Conservation (phyloP, 2,888 invertebrate species). For the Muschampia staudingeri region DNA sequence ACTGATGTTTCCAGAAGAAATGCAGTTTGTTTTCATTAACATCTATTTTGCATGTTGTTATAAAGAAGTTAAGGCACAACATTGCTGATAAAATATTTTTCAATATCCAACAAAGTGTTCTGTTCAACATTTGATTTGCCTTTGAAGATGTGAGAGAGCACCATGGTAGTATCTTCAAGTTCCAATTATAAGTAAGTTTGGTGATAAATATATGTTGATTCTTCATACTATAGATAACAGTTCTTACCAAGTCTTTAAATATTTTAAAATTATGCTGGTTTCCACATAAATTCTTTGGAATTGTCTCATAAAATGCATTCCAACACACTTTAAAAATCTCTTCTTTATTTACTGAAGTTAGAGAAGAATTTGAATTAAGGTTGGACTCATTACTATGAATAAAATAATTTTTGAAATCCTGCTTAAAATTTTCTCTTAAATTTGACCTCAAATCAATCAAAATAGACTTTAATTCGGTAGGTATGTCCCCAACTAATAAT, state of each 20-base stretch:
- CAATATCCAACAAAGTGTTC: constrained; percentile 78
- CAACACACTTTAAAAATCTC: constrained; percentile 75
- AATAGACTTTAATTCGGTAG: constrained; percentile 71
- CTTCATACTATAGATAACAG: constrained; percentile 82
- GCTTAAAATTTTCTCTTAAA: constrained; percentile 72
- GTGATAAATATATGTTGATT: constrained; percentile 78
- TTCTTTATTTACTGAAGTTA: constrained; percentile 76
- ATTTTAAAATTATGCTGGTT: constrained; percentile 79
- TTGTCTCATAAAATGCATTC: constrained; percentile 76
- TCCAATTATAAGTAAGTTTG: constrained; percentile 78
- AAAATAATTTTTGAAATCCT: constrained; percentile 81
- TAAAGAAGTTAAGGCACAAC: constrained; percentile 84
- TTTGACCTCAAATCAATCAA: constrained; percentile 75
- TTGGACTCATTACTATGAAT: constrained; percentile 43
- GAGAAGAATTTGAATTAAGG: constrained; percentile 30
- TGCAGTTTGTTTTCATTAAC: constrained; percentile 84
- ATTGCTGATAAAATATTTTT: constrained; percentile 82
- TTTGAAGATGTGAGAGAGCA: constrained; percentile 61
- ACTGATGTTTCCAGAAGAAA: constrained; percentile 85
- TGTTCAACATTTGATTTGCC: constrained; percentile 71
- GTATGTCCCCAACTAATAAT: constrained; percentile 71
- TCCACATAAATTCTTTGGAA: constrained; percentile 80
- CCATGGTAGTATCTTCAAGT: constrained; percentile 77
- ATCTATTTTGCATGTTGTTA: constrained; percentile 85
- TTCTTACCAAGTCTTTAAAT: constrained; percentile 76